Percentiles rank a stretch among this genome's conserved stretches.
Evolutionary conservation across 1,140 invertebrate species (phyloP).

Genomic region (Leptopilina clavipes): DNA sequence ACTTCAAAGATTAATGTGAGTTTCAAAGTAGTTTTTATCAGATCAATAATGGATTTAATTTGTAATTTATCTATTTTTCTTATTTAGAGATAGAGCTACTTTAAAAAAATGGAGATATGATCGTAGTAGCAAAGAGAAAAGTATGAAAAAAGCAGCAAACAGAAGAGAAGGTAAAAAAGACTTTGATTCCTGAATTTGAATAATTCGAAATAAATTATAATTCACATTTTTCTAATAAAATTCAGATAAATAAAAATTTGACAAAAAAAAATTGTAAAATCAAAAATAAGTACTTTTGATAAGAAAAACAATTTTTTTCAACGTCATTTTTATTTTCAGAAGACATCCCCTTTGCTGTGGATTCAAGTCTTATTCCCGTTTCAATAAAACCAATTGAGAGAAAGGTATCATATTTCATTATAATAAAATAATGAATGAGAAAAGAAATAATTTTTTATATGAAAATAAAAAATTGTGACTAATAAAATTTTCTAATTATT

Average conservation of each 20-base stretch:
- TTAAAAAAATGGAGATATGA: conserved; percentile 62
- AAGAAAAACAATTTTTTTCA: conserved; percentile 22
- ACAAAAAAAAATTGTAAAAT: too few species aligned
- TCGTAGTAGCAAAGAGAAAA: conserved; percentile 55
- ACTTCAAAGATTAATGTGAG: conserved; percentile 64
- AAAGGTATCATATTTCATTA: not conserved
- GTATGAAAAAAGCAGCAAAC: conserved; percentile 57
- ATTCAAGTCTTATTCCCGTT: conserved; percentile 37
- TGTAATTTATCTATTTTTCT: conserved; percentile 23
- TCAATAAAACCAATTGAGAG: conserved; percentile 22
- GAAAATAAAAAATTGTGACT: not conserved
- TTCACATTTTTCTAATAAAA: too few species aligned
- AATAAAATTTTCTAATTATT: conserved; percentile 42
- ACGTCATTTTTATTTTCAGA: conserved; percentile 45
- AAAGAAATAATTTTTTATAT: conserved; percentile 13
- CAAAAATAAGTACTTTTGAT: too few species aligned
- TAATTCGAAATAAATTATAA: not conserved
- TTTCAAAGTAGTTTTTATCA: conserved; percentile 31
- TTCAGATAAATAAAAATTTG: too few species aligned
- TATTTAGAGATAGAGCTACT: conserved; percentile 53
- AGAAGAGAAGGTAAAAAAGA: conserved; percentile 60
- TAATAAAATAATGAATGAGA: conserved; percentile 7
- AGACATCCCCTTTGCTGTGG: conserved; percentile 58
- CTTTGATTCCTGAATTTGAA: conserved; percentile 19
- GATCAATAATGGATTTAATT: conserved; percentile 1